Conservation (phyloP, 1,140 invertebrate genomes). For the Trachelipus rathkii region DNA sequence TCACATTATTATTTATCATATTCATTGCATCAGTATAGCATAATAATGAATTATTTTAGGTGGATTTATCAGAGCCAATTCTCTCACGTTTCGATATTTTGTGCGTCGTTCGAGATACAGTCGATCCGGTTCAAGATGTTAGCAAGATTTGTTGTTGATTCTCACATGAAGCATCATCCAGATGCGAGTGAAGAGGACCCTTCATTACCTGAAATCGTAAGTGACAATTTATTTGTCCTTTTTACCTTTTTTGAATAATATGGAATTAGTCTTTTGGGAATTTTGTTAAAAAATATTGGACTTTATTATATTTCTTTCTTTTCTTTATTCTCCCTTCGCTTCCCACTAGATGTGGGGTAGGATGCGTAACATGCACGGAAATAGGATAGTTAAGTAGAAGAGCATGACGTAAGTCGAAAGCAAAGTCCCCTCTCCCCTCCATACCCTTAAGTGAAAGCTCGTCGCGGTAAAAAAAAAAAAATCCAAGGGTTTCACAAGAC, state of each 20-base stretch:
- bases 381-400: no score
- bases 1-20: no score
- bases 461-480: no score
- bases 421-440: no score
- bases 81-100: slow-evolving; percentile 96
- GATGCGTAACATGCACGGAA: no score
- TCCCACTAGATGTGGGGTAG: no score
- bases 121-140: slow-evolving; percentile 88
- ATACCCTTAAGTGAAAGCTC: no score
- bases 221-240: background rate
- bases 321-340: no score
- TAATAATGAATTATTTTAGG: background rate
- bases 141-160: slow-evolving; percentile 91
- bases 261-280: slow-evolving; percentile 11
- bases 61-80: slow-evolving; percentile 92
- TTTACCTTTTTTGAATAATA: background rate
- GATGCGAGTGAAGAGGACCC: slow-evolving; percentile 49
- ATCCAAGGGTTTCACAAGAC: no score
- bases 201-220: slow-evolving; percentile 21
- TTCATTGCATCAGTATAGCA: no score
- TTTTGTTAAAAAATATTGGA: background rate
- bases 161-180: slow-evolving; percentile 86
- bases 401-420: no score
- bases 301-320: no score
- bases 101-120: slow-evolving; percentile 93